Base-by-base conservation (phyloP, 2,888 invertebrate genomes). In the Pelosia muscerda region DNA sequence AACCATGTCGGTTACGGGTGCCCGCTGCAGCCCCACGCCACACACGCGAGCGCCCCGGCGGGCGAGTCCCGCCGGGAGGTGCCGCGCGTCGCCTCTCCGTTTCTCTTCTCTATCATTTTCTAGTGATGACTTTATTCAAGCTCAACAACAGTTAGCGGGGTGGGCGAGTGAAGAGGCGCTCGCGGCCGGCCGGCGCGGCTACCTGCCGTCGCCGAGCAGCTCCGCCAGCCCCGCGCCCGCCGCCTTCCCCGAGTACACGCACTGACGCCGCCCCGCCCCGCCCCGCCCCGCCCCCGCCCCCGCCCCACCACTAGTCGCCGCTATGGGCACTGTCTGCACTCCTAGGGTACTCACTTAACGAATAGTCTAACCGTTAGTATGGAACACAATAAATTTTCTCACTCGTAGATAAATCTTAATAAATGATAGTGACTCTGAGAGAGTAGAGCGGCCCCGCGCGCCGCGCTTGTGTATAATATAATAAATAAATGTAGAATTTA, bases 91-190 rank as follows among this genome's bases (percentile, higher is more conserved):
- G 95, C 95, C 95, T 95, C 95, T 96, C 96, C 96, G 96, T 96
- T 96, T 95, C 96, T 96, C 96, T 96, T 96, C 96, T 93, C 96
- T 97, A 96, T 97, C 97, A 97, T 97, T 97, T 97, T 97, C 97
- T 97, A 98, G 98, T 97, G 98, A 97, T 97, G 97, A 97, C 97
- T 98, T 98, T 97, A 97, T 98, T 97, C 97, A 98, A 97, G 98
- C 98, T 97, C 98, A 97, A 97, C 98, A 97, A 97, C 97, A 97
- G 96, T 96, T 97, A 97, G 98, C 97, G 97, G 97, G 97, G 96
- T 98, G 98, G 97, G 98, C 97, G 96, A 98, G 97, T 97, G 97
- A 98, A 96, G 97, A 97, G 95, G 95, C 95, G 92, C 96, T 96
- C 93, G 95, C 95, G 93, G 57, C 89, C 87, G 89, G 85, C 78